Evolutionary conservation across 2,888 invertebrate species (phyloP).

Genomic region (Leptothorax acervorum): DNA sequence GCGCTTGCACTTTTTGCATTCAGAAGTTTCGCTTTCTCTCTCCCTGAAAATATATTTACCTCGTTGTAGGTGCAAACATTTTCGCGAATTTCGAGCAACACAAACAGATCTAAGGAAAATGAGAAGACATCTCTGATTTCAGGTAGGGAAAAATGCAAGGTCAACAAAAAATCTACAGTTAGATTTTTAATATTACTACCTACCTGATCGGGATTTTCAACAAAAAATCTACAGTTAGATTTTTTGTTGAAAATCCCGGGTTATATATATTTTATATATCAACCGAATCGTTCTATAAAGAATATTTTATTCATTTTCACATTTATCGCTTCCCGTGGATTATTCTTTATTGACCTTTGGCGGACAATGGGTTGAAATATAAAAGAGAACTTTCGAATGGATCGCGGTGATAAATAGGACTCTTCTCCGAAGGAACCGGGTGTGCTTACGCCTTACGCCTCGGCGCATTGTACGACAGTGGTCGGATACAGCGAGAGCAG

Average conservation of each 20-base stretch:
- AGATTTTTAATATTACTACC: too few species aligned
- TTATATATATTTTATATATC: not conserved
- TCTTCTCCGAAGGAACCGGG: conserved; percentile 23
- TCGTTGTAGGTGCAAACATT: not conserved
- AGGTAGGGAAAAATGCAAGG: not conserved
- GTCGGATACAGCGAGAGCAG: conserved; percentile 21
- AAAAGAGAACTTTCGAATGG: not conserved
- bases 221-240: not conserved
- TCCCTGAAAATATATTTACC: not conserved
- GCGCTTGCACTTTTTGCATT: not conserved
- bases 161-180: not conserved
- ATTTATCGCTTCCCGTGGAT: not conserved
- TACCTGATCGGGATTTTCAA: too few species aligned
- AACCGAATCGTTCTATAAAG: not conserved
- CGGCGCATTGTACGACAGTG: conserved; percentile 46
- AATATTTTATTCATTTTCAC: not conserved
- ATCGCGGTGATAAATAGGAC: conserved; percentile 28
- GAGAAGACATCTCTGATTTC: not conserved
- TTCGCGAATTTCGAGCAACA: not conserved
- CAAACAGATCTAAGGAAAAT: not conserved
- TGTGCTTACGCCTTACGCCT: conserved; percentile 55
- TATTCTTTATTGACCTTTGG: not conserved
- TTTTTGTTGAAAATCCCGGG: not conserved
- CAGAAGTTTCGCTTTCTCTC: not conserved
- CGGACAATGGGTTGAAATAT: not conserved